Conservation (phyloP, 1,140 invertebrate species). For the Leguminivora glycinivorella region DNA sequence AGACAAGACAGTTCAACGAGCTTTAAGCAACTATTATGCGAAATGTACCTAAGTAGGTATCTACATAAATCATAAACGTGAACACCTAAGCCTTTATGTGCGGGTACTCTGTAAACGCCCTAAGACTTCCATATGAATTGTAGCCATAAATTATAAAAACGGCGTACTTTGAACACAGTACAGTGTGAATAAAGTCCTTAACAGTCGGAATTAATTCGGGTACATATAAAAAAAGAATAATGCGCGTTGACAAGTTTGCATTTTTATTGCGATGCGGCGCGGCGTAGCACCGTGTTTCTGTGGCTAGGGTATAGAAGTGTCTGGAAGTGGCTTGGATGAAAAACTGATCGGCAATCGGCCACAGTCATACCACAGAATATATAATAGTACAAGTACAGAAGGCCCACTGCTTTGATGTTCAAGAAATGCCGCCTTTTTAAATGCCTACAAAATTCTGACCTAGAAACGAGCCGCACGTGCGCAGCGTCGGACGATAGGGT, state of each 20-base stretch:
- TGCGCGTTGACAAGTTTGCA: constrained; percentile 51
- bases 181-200: constrained; percentile 23
- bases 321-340: constrained; percentile 33
- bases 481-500: too few species aligned
- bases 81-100: background rate
- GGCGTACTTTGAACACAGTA: background rate
- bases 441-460: too few species aligned
- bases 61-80: too few species aligned
- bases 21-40: too few species aligned
- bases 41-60: too few species aligned
- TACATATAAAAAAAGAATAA: constrained; percentile 43
- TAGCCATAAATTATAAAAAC: constrained; percentile 6
- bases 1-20: too few species aligned
- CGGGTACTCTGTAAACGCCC: background rate
- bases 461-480: too few species aligned
- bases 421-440: too few species aligned
- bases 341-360: too few species aligned
- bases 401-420: too few species aligned
- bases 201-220: constrained; percentile 33
- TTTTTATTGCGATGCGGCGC: constrained; percentile 53
- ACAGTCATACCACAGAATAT: too few species aligned
- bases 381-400: too few species aligned
- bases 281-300: constrained; percentile 29
- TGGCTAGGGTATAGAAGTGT: background rate
- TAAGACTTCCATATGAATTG: background rate